Percentiles rank a stretch among this genome's conserved stretches.
phyloP scores from a whole-genome alignment of 2,797 vertebrate genomes.

The Champsocephalus gunnari region DNA sequence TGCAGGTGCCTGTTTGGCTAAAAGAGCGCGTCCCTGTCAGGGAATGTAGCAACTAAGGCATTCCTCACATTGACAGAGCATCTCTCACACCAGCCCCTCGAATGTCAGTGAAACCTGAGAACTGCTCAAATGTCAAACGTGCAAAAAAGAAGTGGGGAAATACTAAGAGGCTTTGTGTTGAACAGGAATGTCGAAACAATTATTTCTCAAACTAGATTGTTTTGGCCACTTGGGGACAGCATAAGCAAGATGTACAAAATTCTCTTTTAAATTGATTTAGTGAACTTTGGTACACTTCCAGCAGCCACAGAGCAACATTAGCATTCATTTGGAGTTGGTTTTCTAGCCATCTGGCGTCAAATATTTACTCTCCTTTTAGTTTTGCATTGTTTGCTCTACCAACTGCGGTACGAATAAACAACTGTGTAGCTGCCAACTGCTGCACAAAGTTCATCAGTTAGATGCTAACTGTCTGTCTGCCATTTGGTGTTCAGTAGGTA shows the following conservation, averaged over 20 bases:
- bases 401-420: not conserved
- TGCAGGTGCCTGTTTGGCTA: constrained; percentile 68
- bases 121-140: constrained; percentile 47
- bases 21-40: constrained; percentile 41
- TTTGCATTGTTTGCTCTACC: constrained; percentile 13
- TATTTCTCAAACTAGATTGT: not conserved
- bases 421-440: constrained; percentile 5
- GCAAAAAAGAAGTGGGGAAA: constrained; percentile 15
- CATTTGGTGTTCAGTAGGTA: not conserved
- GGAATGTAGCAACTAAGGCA: constrained; percentile 62
- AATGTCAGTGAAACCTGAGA: constrained; percentile 65
- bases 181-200: constrained; percentile 24
- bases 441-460: not conserved
- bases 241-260: not conserved
- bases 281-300: not conserved
- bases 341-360: not conserved
- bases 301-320: not conserved
- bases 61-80: constrained; percentile 63
- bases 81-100: constrained; percentile 48
- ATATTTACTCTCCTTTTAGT: not conserved
- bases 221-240: not conserved
- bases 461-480: not conserved
- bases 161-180: constrained; percentile 40
- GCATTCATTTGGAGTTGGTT: constrained; percentile 1
- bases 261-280: not conserved